A percentile compares a stretch with the other conserved stretches of the same genome.
Evolutionary conservation across 2,797 vertebrate genomes (phyloP).

Genomic region (Ispidina lecontei): DNA sequence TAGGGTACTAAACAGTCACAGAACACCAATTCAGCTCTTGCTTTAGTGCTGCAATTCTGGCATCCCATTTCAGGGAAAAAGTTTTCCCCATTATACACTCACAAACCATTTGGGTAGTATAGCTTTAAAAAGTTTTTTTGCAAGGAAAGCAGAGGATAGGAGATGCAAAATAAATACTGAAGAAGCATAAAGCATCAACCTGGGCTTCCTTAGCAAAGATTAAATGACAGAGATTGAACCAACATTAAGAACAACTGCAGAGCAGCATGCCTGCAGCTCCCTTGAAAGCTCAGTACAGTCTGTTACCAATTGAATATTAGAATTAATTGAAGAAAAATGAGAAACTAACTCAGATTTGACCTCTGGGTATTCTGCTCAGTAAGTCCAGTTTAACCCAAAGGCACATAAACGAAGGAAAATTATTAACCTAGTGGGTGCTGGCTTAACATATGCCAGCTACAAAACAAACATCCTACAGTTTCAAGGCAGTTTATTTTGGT

Average conservation of each 20-base stretch:
- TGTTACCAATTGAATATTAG: constrained; percentile 5
- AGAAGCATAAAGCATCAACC: neutral
- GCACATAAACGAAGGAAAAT: neutral
- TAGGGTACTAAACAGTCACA: neutral
- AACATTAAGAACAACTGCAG: neutral
- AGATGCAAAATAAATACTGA: neutral
- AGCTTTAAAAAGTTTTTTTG: neutral
- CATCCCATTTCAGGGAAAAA: neutral
- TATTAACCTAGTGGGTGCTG: neutral
- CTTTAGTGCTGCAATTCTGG: neutral
- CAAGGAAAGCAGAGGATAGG: constrained; percentile 6
- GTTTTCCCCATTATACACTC: neutral
- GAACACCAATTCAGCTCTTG: neutral
- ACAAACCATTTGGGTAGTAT: neutral
- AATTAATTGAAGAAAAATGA: constrained; percentile 48
- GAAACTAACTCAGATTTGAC: constrained; percentile 7
- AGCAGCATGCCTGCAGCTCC: neutral
- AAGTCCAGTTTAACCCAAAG: constrained; percentile 6
- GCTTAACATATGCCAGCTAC: neutral
- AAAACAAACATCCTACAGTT: neutral
- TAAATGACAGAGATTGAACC: constrained; percentile 15
- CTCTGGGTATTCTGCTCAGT: neutral
- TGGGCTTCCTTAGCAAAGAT: constrained; percentile 23
- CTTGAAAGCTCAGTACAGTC: neutral
- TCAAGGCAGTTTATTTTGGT: constrained; percentile 51